Conservation (phyloP, 2,113 vertebrate species). For the Phylloscopus trochiloides region DNA sequence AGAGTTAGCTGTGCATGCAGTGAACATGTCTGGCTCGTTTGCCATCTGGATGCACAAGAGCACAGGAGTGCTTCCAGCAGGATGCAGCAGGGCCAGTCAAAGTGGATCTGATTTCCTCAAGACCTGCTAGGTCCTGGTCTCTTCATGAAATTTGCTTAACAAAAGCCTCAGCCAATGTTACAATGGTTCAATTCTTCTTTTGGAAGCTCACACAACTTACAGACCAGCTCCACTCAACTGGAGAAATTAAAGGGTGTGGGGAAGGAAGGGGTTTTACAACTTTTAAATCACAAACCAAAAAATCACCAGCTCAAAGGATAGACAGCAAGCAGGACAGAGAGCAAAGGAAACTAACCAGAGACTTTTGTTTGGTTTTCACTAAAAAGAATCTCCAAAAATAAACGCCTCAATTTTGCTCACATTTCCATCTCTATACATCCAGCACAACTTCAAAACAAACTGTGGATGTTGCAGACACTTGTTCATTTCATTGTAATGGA, state of each 20-base stretch:
- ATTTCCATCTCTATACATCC: constrained; percentile 56
- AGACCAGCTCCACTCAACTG: constrained; percentile 19
- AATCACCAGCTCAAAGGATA: neutral
- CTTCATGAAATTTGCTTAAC: constrained; percentile 76
- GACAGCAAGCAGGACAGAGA: neutral
- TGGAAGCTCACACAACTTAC: constrained; percentile 58
- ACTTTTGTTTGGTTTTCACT: neutral
- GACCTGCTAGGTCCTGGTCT: constrained; percentile 51
- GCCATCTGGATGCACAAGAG: neutral
- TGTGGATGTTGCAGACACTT: constrained; percentile 11
- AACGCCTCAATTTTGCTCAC: neutral
- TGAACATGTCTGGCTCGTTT: neutral
- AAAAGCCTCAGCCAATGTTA: constrained; percentile 59
- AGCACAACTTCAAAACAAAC: constrained; percentile 29
- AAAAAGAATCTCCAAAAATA: neutral
- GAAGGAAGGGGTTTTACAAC: neutral
- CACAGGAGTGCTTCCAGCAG: neutral
- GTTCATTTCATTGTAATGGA: neutral
- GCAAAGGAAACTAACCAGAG: neutral
- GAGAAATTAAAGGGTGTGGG: neutral
- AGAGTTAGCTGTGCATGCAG: neutral
- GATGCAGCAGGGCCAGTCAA: constrained; percentile 11
- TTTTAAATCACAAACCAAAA: neutral
- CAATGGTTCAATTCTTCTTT: constrained; percentile 73
- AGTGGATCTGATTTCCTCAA: constrained; percentile 60